These are phyloP conservation scores for Triplophysa dalaica DNA, from an alignment of 2,113 vertebrate species.

Conservation along the genomic window DNA sequence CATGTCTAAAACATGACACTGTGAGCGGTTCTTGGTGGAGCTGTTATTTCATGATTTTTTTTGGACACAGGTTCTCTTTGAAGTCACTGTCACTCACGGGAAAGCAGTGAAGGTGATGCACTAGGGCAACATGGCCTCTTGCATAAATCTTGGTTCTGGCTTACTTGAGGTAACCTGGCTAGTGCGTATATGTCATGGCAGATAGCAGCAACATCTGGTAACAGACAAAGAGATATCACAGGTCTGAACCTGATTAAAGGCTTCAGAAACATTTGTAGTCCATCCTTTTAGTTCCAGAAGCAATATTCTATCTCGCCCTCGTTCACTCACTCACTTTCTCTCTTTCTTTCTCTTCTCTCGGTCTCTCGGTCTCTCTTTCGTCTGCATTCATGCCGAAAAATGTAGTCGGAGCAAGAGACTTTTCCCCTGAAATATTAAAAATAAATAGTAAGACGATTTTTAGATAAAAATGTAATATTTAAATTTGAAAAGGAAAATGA, in stretches of 20 bases:
- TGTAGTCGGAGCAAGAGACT: neutral
- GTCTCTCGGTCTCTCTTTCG: neutral
- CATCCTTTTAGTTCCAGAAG: constrained; percentile 61
- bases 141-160: constrained; percentile 72
- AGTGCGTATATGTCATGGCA: constrained; percentile 55
- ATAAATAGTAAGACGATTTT: no score
- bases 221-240: constrained; percentile 59
- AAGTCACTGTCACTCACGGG: constrained; percentile 70
- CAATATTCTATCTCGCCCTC: constrained; percentile 38
- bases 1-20: constrained; percentile 58
- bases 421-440: neutral
- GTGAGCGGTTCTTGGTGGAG: constrained; percentile 60
- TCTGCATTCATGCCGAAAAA: neutral
- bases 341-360: neutral
- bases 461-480: no score
- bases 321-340: no score
- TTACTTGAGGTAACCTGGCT: constrained; percentile 68
- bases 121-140: constrained; percentile 72
- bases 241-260: constrained; percentile 53
- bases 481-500: no score
- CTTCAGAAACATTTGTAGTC: constrained; percentile 52
- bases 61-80: constrained; percentile 50
- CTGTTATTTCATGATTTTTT: constrained; percentile 67
- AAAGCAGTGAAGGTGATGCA: constrained; percentile 72
- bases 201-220: constrained; percentile 64